phyloP scores from a whole-genome alignment of 2,797 vertebrate species.

The Takifugu ocellatus region DNA sequence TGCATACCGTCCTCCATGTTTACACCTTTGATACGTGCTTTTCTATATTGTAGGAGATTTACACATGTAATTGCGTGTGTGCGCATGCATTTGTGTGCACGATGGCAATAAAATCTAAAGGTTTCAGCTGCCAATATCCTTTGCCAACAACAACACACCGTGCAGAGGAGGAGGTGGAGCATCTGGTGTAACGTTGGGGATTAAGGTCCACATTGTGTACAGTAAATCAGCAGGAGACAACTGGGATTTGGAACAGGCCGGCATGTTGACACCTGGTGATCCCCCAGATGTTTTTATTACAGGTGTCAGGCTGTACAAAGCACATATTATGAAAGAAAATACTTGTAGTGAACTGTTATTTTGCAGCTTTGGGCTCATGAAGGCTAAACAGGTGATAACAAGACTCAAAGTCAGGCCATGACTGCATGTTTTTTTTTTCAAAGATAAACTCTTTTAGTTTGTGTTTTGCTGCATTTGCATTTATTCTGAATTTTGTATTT shows the following conservation, averaged over 20 bases:
- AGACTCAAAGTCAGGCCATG: constrained; percentile 23
- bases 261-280: constrained; percentile 56
- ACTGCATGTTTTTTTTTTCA: constrained; percentile 36
- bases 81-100: not conserved
- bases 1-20: constrained; percentile 18
- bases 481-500: constrained; percentile 26
- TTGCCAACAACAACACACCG: constrained; percentile 65
- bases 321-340: constrained; percentile 53
- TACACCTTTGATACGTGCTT: constrained; percentile 17
- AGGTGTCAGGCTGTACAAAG: constrained; percentile 59
- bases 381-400: constrained; percentile 50
- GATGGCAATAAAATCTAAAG: constrained; percentile 66
- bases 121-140: constrained; percentile 47
- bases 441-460: not conserved
- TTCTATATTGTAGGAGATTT: constrained; percentile 16
- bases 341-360: constrained; percentile 67
- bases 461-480: constrained; percentile 4
- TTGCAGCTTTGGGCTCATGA: constrained; percentile 37
- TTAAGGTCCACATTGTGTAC: constrained; percentile 45
- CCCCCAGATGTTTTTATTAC: constrained; percentile 60
- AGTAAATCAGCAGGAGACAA: constrained; percentile 60
- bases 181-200: constrained; percentile 34
- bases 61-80: not conserved
- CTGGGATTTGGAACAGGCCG: constrained; percentile 55
- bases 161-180: constrained; percentile 27